A percentile compares a stretch with the other conserved stretches of the same genome.
Evolutionary conservation across 2,113 vertebrate genomes (phyloP).

Genomic region (Vombatus ursinus): DNA sequence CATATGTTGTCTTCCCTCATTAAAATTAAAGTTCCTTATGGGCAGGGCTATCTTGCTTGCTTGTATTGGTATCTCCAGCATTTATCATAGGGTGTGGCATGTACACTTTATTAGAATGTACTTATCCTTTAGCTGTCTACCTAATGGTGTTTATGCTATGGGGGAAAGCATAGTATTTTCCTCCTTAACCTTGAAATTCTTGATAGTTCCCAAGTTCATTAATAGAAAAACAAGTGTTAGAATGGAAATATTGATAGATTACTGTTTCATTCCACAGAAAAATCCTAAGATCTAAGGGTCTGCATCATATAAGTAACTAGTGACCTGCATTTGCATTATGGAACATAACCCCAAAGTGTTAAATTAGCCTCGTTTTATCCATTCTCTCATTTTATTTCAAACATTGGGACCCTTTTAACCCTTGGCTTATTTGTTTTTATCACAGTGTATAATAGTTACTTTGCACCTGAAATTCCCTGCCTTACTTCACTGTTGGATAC

Average conservation of each 20-base stretch:
- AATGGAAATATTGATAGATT: neutral
- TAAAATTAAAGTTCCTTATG: neutral
- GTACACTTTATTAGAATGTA: neutral
- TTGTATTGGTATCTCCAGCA: neutral
- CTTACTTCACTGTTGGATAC: constrained; percentile 14
- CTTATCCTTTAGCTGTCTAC: neutral
- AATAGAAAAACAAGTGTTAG: neutral
- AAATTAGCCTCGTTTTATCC: neutral
- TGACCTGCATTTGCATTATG: neutral
- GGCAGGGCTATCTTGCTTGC: neutral
- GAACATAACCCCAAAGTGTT: neutral
- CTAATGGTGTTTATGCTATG: neutral
- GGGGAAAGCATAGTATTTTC: neutral
- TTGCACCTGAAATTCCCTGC: constrained; percentile 1
- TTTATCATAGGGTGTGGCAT: neutral
- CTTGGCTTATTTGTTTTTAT: neutral
- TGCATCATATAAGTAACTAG: neutral
- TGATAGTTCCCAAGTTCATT: neutral
- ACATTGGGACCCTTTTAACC: neutral
- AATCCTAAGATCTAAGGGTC: neutral
- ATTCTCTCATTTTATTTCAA: constrained; percentile 20
- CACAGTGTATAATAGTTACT: neutral
- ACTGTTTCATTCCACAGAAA: neutral
- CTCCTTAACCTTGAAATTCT: neutral
- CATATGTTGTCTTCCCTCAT: neutral